Evolutionary conservation across 2,797 vertebrate species (phyloP), one percentile per base, ranked within the genome.

Genomic region (Tokudaia tokunoshimensis): DNA sequence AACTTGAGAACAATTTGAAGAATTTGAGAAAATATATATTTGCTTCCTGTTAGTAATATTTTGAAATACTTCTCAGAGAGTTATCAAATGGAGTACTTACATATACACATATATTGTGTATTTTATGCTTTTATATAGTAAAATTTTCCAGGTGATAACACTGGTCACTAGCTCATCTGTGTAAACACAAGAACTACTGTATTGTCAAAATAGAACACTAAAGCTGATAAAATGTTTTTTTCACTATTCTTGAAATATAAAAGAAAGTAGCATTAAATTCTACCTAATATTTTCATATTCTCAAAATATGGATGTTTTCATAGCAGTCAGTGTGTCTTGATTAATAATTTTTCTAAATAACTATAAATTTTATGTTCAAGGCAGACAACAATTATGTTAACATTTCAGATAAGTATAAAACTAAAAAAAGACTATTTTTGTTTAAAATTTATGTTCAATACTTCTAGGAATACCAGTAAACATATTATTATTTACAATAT

Each of bases 271-370:
- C 63, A 0, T 3, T 37, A 85, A 86, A 34, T 4, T 67, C n/a
- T 13, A 67, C 20, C 11, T 52, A 63, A 57, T 85, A 50, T 6
- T 85, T 70, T 89, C 15, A 83, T 12, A 1, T 72, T 4, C 15
- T 97, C 26, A 82, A 85, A 94, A 19, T 24, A 89, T 0, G 22
- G 3, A 2, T 91, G 3, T 2, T 17, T 80, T 96, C 2, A 5
- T 44, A 76, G 19, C 6, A 65, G 37, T 91, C 44, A 47, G 26
- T 79, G 44, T 31, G 8, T 37, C 22, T 63, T 84, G 15, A 70
- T 44, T 88, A 91, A 89, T 52, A 14, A 44, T 19, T 92, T 94
- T 50, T 95, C 52, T 72, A 4, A 8, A 52, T 70, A 70, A 94
- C 0, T 92, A 1, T 37, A 63, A 22, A 8, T 2, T 70, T 96